Conservation (phyloP, 2,888 invertebrate genomes). For the Nasonia oneida region DNA sequence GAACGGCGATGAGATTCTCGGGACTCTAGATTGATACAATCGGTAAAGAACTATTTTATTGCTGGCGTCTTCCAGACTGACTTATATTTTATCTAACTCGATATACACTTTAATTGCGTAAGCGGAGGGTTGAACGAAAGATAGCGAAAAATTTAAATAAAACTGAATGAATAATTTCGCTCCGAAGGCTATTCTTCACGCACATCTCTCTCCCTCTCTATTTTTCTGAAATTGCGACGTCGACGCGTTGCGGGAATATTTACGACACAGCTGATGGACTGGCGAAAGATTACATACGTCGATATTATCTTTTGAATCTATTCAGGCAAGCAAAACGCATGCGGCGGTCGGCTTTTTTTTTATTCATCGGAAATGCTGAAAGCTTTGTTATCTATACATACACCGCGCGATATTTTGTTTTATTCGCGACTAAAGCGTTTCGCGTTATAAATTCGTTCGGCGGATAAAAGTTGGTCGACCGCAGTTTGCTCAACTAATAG, state of each 20-base stretch:
- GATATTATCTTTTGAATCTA: constrained; percentile 44
- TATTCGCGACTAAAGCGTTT: not conserved
- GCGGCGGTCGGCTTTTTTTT: not conserved
- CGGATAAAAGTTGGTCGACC: not conserved
- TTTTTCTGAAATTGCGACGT: not conserved
- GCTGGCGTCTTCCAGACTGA: not conserved
- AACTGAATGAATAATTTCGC: not conserved
- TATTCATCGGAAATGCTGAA: not conserved
- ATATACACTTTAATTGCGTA: not conserved
- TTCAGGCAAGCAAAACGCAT: not conserved
- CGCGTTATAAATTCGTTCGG: not conserved
- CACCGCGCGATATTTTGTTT: not conserved
- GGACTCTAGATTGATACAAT: not conserved
- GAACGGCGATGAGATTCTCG: not conserved
- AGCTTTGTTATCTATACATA: not conserved
- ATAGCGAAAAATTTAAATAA: not conserved
- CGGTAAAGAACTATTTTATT: constrained; percentile 6
- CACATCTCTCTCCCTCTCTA: not conserved
- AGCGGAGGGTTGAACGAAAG: not conserved
- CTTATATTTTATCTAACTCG: not conserved
- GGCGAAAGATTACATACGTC: constrained; percentile 45
- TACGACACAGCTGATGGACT: constrained; percentile 33
- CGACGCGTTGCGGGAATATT: constrained; percentile 40
- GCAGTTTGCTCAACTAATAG: not conserved
- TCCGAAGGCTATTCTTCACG: not conserved